Percentiles rank a stretch among this genome's conserved stretches.
Conservation (phyloP, 2,797 vertebrate genomes). For the Sebastes hubbsi region DNA sequence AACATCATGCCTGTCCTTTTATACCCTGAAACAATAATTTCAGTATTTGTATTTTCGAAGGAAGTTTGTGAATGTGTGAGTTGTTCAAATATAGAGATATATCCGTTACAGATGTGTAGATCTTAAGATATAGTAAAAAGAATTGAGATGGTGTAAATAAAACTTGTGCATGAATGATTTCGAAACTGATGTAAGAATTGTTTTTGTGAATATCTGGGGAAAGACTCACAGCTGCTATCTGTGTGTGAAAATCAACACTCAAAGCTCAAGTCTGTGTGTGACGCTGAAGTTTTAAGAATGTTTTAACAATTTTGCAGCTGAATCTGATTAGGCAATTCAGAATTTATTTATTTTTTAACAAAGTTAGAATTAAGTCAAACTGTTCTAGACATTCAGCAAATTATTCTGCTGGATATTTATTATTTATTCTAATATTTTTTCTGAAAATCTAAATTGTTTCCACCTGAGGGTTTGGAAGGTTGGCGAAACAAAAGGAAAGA, state of each 20-base stretch:
- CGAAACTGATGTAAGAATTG: not conserved
- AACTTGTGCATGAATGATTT: not conserved
- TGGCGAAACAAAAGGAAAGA: not conserved
- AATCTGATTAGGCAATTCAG: not conserved
- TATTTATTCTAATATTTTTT: not conserved
- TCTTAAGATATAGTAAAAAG: not conserved
- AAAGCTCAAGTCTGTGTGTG: not conserved
- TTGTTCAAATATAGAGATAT: not conserved
- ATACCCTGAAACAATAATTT: not conserved
- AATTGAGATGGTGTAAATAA: not conserved
- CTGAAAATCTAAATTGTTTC: not conserved
- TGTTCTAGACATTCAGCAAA: not conserved
- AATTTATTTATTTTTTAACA: not conserved
- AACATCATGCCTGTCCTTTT: not conserved
- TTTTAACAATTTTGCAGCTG: not conserved
- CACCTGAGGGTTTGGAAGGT: not conserved
- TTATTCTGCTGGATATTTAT: not conserved
- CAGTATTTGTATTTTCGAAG: not conserved
- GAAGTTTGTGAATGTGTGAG: not conserved
- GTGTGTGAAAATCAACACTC: conserved; percentile 16
- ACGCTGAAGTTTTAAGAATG: not conserved
- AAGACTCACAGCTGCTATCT: not conserved
- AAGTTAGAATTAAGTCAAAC: not conserved
- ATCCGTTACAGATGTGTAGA: not conserved
- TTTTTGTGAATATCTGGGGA: not conserved